Evolutionary conservation across 2,888 invertebrate species (phyloP).

Genomic region (Odontocolon sp.): DNA sequence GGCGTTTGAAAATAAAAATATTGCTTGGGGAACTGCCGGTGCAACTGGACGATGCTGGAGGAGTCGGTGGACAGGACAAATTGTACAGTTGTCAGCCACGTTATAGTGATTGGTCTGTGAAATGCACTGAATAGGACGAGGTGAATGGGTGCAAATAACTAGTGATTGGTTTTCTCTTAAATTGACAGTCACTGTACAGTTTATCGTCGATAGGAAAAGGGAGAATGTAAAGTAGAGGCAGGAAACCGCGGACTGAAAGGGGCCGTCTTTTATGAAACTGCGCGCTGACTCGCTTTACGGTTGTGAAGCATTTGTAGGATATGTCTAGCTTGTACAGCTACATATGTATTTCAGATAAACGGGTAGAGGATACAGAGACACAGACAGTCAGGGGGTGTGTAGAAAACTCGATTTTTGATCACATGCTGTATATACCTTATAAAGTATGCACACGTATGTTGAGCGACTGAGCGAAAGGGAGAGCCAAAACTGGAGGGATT

Average conservation of each 20-base stretch:
- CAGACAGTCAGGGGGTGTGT: constrained; percentile 18
- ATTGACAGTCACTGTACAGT: too few relatives aligned
- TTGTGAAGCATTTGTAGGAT: constrained; percentile 28
- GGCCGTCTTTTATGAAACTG: constrained; percentile 42
- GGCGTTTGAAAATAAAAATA: constrained; percentile 41
- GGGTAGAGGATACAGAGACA: background rate
- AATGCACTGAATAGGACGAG: too few relatives aligned
- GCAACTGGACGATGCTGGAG: constrained; percentile 32
- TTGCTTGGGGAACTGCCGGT: constrained; percentile 18
- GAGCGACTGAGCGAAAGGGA: background rate
- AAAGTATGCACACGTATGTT: background rate
- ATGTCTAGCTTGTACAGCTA: constrained; percentile 20
- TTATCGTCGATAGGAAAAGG: constrained; percentile 6
- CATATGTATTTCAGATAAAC: background rate
- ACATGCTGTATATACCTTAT: background rate
- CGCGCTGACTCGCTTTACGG: constrained; percentile 28
- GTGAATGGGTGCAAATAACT: too few relatives aligned
- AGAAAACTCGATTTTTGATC: constrained; percentile 46
- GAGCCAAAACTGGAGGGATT: constrained; percentile 33
- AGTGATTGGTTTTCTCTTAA: too few relatives aligned
- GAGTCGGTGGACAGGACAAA: constrained; percentile 12
- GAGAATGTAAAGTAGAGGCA: constrained; percentile 26
- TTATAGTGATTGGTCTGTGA: too few relatives aligned
- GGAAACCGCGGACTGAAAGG: constrained; percentile 34
- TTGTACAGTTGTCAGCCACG: too few relatives aligned